Evolutionary conservation across 2,797 vertebrate genomes (phyloP).

Genomic region (Mormyrops attenuatus): DNA sequence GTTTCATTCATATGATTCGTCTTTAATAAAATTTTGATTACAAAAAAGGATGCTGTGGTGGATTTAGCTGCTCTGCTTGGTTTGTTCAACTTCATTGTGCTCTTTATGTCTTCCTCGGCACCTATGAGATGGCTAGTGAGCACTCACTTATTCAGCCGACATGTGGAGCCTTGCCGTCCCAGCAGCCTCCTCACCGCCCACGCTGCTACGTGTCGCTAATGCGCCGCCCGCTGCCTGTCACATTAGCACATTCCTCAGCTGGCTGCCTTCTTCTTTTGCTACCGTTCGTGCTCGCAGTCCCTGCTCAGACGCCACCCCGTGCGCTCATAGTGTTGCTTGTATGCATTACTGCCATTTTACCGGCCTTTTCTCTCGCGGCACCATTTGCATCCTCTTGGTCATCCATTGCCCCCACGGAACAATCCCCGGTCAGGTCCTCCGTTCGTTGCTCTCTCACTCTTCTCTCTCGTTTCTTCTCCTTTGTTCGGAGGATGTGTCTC

Average conservation of each 20-base stretch:
- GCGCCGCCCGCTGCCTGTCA: not conserved
- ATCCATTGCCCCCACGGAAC: not conserved
- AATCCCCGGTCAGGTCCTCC: not conserved
- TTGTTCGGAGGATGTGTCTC: not conserved
- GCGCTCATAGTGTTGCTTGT: not conserved
- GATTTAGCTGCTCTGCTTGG: not conserved
- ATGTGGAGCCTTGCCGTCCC: not conserved
- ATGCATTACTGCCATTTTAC: not conserved
- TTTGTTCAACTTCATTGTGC: not conserved
- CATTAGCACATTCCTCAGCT: slow-evolving; percentile 1
- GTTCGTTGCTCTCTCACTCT: not conserved
- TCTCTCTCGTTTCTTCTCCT: not conserved
- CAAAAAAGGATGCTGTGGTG: not conserved
- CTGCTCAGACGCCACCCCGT: not conserved
- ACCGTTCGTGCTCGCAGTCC: not conserved
- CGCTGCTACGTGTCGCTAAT: not conserved
- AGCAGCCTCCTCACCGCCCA: not conserved
- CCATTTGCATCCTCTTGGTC: not conserved
- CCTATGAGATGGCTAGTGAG: not conserved
- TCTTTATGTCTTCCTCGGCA: not conserved
- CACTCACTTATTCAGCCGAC: not conserved
- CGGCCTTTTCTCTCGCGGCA: not conserved
- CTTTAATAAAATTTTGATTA: too few species aligned
- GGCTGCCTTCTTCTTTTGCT: not conserved
- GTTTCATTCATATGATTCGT: not conserved